Conservation (phyloP, 2,888 invertebrate genomes). For the Perizoma affinitatum region DNA sequence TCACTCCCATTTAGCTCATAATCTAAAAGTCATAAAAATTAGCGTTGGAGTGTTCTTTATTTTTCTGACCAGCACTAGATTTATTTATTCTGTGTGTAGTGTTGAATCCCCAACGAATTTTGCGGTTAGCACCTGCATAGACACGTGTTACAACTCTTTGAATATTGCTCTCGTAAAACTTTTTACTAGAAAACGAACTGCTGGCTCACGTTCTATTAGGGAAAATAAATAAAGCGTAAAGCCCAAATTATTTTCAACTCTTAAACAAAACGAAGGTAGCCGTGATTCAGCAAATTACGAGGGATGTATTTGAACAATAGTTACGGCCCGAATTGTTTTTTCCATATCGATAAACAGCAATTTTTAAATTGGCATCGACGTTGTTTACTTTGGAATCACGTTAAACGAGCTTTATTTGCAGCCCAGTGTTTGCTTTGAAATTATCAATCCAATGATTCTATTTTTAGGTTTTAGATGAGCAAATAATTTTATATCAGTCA, state of each 20-base stretch:
- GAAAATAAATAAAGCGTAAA: conserved; percentile 76
- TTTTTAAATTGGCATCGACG: conserved; percentile 23
- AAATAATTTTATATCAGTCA: conserved; percentile 4
- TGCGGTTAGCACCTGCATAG: no score
- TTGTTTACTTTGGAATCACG: conserved; percentile 22
- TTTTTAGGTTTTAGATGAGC: conserved; percentile 10
- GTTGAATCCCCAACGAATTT: no score
- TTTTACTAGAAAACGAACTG: conserved; percentile 48
- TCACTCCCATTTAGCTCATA: no score
- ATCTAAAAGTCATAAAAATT: no score
- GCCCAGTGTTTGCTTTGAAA: conserved; percentile 26
- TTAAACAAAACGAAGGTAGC: conserved; percentile 66
- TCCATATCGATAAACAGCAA: conserved; percentile 48
- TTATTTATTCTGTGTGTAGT: no score
- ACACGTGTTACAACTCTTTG: neutral
- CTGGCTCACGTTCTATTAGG: conserved; percentile 69
- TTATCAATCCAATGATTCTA: conserved; percentile 20
- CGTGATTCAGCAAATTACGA: conserved; percentile 61
- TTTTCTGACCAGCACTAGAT: no score
- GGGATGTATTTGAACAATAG: conserved; percentile 59
- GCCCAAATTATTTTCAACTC: conserved; percentile 73
- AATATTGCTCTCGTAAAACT: neutral
- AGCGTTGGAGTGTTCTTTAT: no score
- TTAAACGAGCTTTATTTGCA: conserved; percentile 28
- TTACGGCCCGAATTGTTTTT: conserved; percentile 46